Percentiles rank a stretch among this genome's conserved stretches.
Evolutionary conservation across 2,888 invertebrate species (phyloP).

Genomic region (Glaucopsyche alexis): DNA sequence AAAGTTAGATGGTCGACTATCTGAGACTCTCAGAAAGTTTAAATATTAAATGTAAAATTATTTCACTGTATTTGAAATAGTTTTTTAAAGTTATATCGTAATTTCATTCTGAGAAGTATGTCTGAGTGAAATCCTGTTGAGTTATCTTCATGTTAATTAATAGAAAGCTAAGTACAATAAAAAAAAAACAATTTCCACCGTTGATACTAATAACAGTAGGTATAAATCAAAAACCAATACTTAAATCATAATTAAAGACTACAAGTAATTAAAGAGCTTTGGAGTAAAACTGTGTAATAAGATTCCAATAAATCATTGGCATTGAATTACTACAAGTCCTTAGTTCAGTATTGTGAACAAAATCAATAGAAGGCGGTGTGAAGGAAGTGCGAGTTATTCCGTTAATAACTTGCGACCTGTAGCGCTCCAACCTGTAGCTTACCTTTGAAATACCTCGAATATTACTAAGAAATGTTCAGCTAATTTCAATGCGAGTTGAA

Average conservation of each 20-base stretch:
- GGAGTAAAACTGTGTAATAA: not conserved
- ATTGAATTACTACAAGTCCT: not conserved
- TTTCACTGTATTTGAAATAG: too few species aligned
- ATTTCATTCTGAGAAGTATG: too few species aligned
- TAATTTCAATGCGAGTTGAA: not conserved
- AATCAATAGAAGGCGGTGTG: constrained; percentile 35
- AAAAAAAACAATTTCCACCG: too few species aligned
- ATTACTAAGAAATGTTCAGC: constrained; percentile 15
- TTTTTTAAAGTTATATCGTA: too few species aligned
- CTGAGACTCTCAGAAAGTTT: not conserved
- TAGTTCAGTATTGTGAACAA: not conserved
- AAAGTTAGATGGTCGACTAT: not conserved
- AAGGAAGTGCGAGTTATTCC: constrained; percentile 45
- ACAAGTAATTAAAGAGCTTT: too few species aligned
- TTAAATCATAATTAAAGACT: too few species aligned
- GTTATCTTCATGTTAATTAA: too few species aligned
- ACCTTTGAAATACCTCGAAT: constrained; percentile 3
- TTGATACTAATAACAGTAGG: too few species aligned
- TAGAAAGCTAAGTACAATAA: too few species aligned
- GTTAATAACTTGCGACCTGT: constrained; percentile 65
- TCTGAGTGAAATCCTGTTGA: too few species aligned
- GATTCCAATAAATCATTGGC: not conserved
- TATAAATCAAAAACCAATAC: too few species aligned
- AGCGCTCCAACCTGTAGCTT: constrained; percentile 56
- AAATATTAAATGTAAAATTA: not conserved